Evolutionary conservation across 2,113 vertebrate genomes (phyloP), one percentile per base, ranked within the genome.

Genomic region (Hiodon tergisus): DNA sequence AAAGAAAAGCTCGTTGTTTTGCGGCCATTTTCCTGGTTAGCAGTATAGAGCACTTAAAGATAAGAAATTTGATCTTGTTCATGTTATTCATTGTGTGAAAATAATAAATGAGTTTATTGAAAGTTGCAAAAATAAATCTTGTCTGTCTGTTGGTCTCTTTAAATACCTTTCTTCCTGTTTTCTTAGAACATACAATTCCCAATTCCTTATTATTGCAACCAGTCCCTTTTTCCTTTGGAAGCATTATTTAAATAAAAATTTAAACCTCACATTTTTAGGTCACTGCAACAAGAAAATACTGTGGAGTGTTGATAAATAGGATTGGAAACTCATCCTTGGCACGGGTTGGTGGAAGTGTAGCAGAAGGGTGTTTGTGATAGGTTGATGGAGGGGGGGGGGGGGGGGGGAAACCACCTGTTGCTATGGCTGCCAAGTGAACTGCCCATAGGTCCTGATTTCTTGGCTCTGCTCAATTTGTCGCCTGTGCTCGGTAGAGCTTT

Each of bases 11-110:
- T 97, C 93, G 92, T 95, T 92, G 90, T 95, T 96, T 96, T 82
- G 94, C 95, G 96, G 94, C 91, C 93, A 91, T 94, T 95, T 94
- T 31, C 93, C 93, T 87, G 96, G 95, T 94, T 94, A 94, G 94
- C 95, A 94, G 93, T 92, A 86, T 95, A 96, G 94, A 97, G 96
- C 94, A 95, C 94, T 97, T 98, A 95, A 91, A 90, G 91, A 94
- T 93, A 93, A 95, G 93, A 93, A 94, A 94, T 91, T 95, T 92
- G 94, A 96, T 94, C 95, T 95, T 97, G 95, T 98, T 98, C 94
- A 96, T 99, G 95, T 98, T 97, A 98, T 96, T 96, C 95, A 97
- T 98, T 98, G 97, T 98, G 97, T 98, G 96, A 96, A 94, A 99
- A 98, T 96, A 98, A 91, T 90, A 92, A 93, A 92, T 90, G 89